Conservation (phyloP, 2,113 vertebrate species). For the Scomber scombrus region DNA sequence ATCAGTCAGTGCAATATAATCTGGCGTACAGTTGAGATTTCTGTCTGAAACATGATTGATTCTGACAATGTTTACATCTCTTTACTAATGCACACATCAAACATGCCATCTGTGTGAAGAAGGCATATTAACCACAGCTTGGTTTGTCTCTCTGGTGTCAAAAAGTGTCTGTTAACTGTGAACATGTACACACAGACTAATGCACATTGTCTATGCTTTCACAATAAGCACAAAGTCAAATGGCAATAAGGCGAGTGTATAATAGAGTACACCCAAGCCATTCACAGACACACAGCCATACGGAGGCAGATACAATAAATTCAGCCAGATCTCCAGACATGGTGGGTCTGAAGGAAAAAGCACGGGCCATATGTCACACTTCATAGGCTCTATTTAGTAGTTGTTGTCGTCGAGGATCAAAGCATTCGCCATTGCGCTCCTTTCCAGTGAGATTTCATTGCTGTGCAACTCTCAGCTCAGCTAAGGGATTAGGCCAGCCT, state of each 20-base stretch:
- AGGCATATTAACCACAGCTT: background rate
- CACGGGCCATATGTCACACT: constrained; percentile 15
- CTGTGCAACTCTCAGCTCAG: constrained; percentile 65
- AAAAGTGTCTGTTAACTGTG: constrained; percentile 36
- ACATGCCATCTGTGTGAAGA: constrained; percentile 5
- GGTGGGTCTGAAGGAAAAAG: background rate
- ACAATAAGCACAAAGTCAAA: constrained; percentile 18
- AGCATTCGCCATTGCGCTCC: constrained; percentile 46
- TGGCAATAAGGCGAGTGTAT: background rate
- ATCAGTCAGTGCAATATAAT: background rate
- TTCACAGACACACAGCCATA: background rate
- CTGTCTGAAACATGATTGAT: background rate
- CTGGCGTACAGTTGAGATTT: background rate
- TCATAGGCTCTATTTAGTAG: constrained; percentile 33
- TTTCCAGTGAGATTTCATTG: constrained; percentile 62
- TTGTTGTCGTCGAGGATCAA: constrained; percentile 68
- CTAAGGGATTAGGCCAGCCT: constrained; percentile 76
- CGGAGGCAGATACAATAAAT: background rate
- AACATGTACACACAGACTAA: background rate
- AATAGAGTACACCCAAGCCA: background rate
- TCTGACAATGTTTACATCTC: constrained; percentile 1
- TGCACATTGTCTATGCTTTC: constrained; percentile 21
- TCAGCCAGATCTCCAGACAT: background rate
- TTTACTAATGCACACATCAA: background rate
- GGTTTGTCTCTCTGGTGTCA: constrained; percentile 8